Evolutionary conservation across 2,797 vertebrate species (phyloP).

Genomic region (Hipposideros larvatus): DNA sequence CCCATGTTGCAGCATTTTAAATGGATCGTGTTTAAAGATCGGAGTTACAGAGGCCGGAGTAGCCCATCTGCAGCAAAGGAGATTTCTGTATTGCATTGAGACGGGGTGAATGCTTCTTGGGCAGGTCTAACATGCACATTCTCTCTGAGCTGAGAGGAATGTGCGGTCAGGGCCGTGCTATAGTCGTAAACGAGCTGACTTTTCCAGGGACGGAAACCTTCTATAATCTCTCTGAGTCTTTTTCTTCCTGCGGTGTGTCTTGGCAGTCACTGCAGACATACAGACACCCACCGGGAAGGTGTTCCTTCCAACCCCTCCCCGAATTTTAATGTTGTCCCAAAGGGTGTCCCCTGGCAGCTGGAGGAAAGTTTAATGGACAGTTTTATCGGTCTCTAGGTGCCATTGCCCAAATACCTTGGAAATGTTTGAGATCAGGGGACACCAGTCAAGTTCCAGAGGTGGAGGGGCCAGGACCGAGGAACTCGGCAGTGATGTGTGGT

Average conservation of each 20-base stretch:
- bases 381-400: conserved; percentile 47
- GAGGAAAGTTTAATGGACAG: conserved; percentile 5
- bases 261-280: not conserved
- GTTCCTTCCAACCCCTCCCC: conserved; percentile 2
- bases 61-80: not conserved
- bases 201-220: not conserved
- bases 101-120: not conserved
- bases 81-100: not conserved
- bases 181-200: not conserved
- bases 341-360: conserved; percentile 51
- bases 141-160: not conserved
- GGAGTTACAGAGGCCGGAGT: not conserved
- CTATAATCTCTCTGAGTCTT: not conserved
- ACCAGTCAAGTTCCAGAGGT: not conserved
- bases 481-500: not conserved
- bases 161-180: not conserved
- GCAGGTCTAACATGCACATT: not conserved
- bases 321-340: conserved; percentile 42
- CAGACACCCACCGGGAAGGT: not conserved
- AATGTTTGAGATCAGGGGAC: not conserved
- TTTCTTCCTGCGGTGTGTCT: not conserved
- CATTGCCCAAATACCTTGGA: conserved; percentile 5
- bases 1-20: conserved; percentile 69
- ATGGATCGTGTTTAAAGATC: conserved; percentile 51
- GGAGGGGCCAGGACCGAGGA: not conserved